Evolutionary conservation across 2,797 vertebrate genomes (phyloP).

Genomic region (Chelon auratus): DNA sequence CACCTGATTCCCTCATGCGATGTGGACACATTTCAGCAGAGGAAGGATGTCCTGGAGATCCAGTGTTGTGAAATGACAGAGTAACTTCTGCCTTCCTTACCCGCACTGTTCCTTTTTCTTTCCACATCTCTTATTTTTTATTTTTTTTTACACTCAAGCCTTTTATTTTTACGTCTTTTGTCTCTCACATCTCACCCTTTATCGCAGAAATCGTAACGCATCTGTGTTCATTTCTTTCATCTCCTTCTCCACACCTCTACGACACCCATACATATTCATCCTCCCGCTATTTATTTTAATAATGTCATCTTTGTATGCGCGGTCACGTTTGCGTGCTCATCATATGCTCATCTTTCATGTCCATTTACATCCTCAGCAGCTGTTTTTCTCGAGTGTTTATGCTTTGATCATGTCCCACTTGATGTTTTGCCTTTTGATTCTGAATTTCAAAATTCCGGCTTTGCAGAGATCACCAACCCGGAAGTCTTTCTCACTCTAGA

Average conservation of each 20-base stretch:
- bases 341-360: slow-evolving; percentile 32
- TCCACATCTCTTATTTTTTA: slow-evolving; percentile 5
- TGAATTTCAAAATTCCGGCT: slow-evolving; percentile 9
- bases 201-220: background rate
- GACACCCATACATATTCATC: slow-evolving; percentile 54
- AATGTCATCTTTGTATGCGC: slow-evolving; percentile 43
- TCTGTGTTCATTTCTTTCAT: slow-evolving; percentile 35
- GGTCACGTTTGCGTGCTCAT: slow-evolving; percentile 18
- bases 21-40: slow-evolving; percentile 49
- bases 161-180: background rate
- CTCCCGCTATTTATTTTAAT: slow-evolving; percentile 49
- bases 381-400: slow-evolving; percentile 13
- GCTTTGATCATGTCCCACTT: slow-evolving; percentile 19
- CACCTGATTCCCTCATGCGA: slow-evolving; percentile 40
- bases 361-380: slow-evolving; percentile 37
- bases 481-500: background rate
- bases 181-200: background rate
- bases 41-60: slow-evolving; percentile 84
- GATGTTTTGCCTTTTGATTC: slow-evolving; percentile 19
- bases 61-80: slow-evolving; percentile 84
- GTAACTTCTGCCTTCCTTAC: slow-evolving; percentile 15
- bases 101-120: slow-evolving; percentile 14
- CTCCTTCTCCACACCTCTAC: slow-evolving; percentile 5
- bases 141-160: background rate
- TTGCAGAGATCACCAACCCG: background rate